A percentile compares a stretch with the other conserved stretches of the same genome.
phyloP scores from a whole-genome alignment of 2,888 invertebrate species.

The Volucella zonaria region DNA sequence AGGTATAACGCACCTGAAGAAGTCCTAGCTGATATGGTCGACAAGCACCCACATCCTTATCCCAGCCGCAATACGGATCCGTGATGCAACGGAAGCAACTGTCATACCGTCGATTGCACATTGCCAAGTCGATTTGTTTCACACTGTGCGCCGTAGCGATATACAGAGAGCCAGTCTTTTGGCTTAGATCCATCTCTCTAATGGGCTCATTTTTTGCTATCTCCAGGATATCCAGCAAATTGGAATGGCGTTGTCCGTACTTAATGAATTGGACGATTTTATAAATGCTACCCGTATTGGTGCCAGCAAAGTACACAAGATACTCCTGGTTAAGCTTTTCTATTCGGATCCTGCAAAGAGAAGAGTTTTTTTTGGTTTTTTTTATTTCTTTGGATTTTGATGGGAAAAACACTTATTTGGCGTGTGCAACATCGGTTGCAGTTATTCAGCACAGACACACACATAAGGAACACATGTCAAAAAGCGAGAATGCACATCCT shows the following conservation, averaged over 20 bases:
- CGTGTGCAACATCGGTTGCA: conserved; percentile 58
- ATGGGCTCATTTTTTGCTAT: conserved; percentile 95
- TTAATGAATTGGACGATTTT: conserved; percentile 96
- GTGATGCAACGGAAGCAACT: conserved; percentile 95
- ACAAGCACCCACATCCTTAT: conserved; percentile 92
- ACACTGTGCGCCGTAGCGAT: conserved; percentile 94
- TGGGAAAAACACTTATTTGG: conserved; percentile 54
- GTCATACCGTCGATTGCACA: conserved; percentile 95
- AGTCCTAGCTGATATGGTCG: conserved; percentile 93
- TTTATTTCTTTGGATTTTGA: conserved; percentile 11
- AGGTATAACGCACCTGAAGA: conserved; percentile 79
- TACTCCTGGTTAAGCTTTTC: conserved; percentile 86
- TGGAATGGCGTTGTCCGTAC: conserved; percentile 92
- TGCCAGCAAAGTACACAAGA: conserved; percentile 95
- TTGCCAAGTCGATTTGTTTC: conserved; percentile 93
- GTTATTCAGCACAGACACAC: conserved; percentile 22
- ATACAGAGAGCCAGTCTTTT: conserved; percentile 93
- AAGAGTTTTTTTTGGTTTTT: conserved; percentile 19
- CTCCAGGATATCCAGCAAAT: conserved; percentile 94
- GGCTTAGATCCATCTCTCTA: conserved; percentile 93
- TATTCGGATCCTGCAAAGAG: conserved; percentile 81
- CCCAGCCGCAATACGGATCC: conserved; percentile 99
- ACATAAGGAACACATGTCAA: conserved; percentile 8
- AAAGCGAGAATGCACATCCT: conserved; percentile 66
- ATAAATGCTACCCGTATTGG: conserved; percentile 92